Base-by-base conservation (phyloP, 1,140 invertebrate genomes). In the Solen grandis region DNA sequence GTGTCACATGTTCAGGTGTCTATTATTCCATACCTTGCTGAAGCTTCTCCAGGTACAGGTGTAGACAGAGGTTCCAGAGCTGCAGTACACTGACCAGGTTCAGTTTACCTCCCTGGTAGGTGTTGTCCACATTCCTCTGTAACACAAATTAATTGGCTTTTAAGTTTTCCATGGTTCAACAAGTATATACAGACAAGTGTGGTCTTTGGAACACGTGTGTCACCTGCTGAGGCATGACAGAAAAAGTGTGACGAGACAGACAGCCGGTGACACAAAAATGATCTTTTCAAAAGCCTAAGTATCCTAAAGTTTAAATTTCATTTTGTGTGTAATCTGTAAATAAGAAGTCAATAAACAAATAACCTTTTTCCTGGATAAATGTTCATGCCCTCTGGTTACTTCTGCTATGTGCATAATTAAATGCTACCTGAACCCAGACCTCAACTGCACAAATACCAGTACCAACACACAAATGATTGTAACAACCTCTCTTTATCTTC, bases 101-200 rank as follows among this genome's bases (percentile, higher is more conserved):
- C 13, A 90, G 69, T 36, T 85, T 84, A 25, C 90, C 90, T 65
- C 85, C 87, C 50, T 87, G 85, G 63, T 88, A 90, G 25, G 87
- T 86, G 66, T 89, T 91, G 41, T 88, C 87, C 16, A 91, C 84
- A 81, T 88, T 85, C 46, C 87, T 79, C 90, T 91, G 84, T 14
- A 90, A 89, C 19, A 72, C 75, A 62, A 57, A 69, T n/a, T n/a
- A n/a, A n/a, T n/a, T n/a, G n/a, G n/a, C n/a, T n/a, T 50, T 62
- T 22, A 22, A 29, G 29, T 4, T 22, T 60, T n/a, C n/a, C n/a
- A n/a, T n/a, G n/a, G 13, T n/a, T 50, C 46, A 50, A 50, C 13
- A 13, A 13, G 13, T 50, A 50, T 50, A 50, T 13, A 50, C 13
- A n/a, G n/a, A n/a, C 46, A 50, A 13, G n/a, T 50, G n/a, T n/a